These are phyloP conservation scores for Tapirus terrestris DNA, from an alignment of 2,113 vertebrate species.

Conservation along the genomic window DNA sequence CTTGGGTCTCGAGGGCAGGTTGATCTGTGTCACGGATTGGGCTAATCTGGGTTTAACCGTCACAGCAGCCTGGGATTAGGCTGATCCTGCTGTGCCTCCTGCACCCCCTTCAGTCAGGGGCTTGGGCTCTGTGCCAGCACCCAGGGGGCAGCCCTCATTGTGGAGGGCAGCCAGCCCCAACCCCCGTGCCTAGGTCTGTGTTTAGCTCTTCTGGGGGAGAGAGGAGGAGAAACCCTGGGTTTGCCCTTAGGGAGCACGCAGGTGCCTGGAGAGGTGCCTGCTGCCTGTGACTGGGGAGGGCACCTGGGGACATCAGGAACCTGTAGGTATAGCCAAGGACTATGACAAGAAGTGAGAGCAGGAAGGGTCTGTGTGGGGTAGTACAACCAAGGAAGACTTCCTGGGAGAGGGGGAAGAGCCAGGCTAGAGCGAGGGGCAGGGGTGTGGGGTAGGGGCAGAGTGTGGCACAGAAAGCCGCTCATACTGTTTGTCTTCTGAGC, in stretches of 20 bases:
- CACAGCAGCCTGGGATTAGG: constrained; percentile 59
- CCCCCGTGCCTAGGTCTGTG: neutral
- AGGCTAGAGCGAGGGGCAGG: neutral
- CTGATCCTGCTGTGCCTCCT: neutral
- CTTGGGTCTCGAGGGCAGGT: neutral
- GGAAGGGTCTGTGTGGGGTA: neutral
- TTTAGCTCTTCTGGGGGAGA: neutral
- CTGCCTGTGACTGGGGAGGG: neutral
- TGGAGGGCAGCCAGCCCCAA: neutral
- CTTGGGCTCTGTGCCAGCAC: neutral
- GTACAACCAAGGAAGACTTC: neutral
- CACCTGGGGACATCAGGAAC: neutral
- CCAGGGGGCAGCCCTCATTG: neutral
- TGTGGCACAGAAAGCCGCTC: neutral
- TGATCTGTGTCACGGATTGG: neutral
- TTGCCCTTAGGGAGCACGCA: neutral
- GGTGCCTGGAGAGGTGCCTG: neutral
- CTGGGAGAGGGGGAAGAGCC: neutral
- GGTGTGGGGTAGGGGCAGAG: no score
- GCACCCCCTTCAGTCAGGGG: neutral
- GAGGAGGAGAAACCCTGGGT: neutral
- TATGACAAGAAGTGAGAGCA: neutral
- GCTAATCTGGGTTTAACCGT: constrained; percentile 77
- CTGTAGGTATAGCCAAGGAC: neutral
- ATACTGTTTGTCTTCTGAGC: neutral